phyloP scores from a whole-genome alignment of 2,797 vertebrate genomes.

The Hippocampus kuda region DNA sequence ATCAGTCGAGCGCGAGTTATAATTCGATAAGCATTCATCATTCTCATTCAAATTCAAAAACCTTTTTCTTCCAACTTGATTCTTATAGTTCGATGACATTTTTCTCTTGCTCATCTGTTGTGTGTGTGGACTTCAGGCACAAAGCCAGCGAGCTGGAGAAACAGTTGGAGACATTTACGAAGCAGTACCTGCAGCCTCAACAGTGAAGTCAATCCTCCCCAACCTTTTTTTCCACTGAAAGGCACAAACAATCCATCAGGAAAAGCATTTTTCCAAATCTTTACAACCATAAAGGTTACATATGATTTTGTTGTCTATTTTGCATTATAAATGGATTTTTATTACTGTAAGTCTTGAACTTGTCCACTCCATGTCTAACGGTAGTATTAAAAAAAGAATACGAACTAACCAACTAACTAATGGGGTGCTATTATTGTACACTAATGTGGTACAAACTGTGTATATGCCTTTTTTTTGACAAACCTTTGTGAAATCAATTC shows the following conservation, averaged over 20 bases:
- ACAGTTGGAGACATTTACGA: constrained; percentile 81
- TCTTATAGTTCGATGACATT: neutral
- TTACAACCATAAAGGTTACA: neutral
- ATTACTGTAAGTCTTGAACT: neutral
- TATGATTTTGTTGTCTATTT: neutral
- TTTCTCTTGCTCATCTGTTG: neutral
- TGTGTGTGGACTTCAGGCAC: constrained; percentile 67
- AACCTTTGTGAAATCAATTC: constrained; percentile 22
- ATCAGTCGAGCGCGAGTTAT: too few relatives aligned
- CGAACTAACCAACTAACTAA: neutral
- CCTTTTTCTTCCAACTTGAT: neutral
- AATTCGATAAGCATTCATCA: too few relatives aligned
- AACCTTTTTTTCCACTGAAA: neutral
- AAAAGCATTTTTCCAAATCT: neutral
- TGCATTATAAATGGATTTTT: neutral
- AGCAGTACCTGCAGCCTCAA: constrained; percentile 77
- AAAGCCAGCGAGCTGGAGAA: constrained; percentile 85
- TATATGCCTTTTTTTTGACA: constrained; percentile 46
- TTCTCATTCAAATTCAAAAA: too few relatives aligned
- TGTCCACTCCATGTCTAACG: constrained; percentile 1
- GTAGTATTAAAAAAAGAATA: constrained; percentile 3
- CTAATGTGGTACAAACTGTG: constrained; percentile 46
- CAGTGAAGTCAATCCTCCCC: constrained; percentile 40
- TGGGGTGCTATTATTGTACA: constrained; percentile 40
- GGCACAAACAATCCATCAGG: neutral